phyloP scores from a whole-genome alignment of 2,888 invertebrate genomes.

The Rhagonycha lutea region DNA sequence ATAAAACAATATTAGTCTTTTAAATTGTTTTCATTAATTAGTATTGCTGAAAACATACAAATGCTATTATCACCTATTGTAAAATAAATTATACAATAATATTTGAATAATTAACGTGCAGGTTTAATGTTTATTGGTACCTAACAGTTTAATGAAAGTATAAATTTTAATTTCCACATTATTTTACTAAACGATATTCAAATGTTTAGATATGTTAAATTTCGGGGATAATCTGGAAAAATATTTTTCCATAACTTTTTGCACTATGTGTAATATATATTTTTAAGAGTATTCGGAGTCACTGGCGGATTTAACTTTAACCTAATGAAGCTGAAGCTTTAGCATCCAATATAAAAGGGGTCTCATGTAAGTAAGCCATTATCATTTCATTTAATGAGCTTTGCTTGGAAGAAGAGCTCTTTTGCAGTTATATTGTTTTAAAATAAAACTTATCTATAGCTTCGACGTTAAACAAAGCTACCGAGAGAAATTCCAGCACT shows the following conservation, averaged over 20 bases:
- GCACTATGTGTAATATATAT: too few relatives aligned
- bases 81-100: neutral
- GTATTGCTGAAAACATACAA: neutral
- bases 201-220: neutral
- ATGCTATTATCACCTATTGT: neutral
- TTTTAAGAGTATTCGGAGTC: too few relatives aligned
- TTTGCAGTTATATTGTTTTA: too few relatives aligned
- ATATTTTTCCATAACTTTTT: neutral
- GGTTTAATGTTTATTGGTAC: neutral
- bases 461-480: too few relatives aligned
- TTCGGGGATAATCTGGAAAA: neutral
- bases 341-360: too few relatives aligned
- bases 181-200: neutral
- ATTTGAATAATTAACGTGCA: neutral
- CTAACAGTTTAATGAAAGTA: neutral
- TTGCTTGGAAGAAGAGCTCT: too few relatives aligned
- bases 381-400: too few relatives aligned
- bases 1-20: neutral
- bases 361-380: too few relatives aligned
- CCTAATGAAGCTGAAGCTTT: too few relatives aligned
- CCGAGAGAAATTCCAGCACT: too few relatives aligned
- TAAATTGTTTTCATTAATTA: neutral
- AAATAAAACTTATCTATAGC: too few relatives aligned
- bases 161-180: neutral
- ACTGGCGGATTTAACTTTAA: too few relatives aligned